These are phyloP conservation scores for Lypha dubia DNA, from an alignment of 2,888 invertebrate species.

Conservation along the genomic window DNA sequence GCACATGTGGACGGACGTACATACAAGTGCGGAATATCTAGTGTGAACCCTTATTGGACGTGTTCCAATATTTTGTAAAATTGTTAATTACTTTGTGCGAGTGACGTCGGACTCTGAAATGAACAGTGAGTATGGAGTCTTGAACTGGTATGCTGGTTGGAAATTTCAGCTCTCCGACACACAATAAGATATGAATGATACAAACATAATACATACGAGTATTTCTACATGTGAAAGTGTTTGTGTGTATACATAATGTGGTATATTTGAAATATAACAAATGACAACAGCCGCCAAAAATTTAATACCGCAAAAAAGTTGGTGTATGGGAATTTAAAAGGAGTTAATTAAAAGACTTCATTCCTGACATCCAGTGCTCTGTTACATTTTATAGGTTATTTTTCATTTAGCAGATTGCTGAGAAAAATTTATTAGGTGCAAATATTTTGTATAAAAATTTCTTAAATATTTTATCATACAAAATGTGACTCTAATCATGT, in stretches of 20 bases:
- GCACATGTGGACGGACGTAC: slow-evolving; percentile 1
- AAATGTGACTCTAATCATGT: no score
- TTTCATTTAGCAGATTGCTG: neutral
- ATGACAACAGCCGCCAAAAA: slow-evolving; percentile 60
- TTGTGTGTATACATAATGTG: neutral
- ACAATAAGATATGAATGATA: slow-evolving; percentile 30
- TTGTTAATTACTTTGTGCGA: slow-evolving; percentile 66
- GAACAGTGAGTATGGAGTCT: neutral
- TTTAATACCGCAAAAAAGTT: slow-evolving; percentile 35
- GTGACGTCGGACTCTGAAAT: neutral
- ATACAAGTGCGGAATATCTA: slow-evolving; percentile 4
- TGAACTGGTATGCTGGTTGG: slow-evolving; percentile 40
- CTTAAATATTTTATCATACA: no score
- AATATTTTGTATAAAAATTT: no score
- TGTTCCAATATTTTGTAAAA: slow-evolving; percentile 72
- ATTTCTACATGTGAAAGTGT: neutral
- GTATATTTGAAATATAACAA: slow-evolving; percentile 52
- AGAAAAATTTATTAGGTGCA: no score
- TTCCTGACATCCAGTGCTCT: neutral
- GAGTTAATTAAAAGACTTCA: slow-evolving; percentile 46
- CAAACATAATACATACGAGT: no score
- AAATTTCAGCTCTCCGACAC: slow-evolving; percentile 50
- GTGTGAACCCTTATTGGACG: slow-evolving; percentile 63
- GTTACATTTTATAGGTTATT: neutral
- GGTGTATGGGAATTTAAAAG: neutral